Conservation (phyloP, 2,888 invertebrate genomes). For the Byasa hedistus region DNA sequence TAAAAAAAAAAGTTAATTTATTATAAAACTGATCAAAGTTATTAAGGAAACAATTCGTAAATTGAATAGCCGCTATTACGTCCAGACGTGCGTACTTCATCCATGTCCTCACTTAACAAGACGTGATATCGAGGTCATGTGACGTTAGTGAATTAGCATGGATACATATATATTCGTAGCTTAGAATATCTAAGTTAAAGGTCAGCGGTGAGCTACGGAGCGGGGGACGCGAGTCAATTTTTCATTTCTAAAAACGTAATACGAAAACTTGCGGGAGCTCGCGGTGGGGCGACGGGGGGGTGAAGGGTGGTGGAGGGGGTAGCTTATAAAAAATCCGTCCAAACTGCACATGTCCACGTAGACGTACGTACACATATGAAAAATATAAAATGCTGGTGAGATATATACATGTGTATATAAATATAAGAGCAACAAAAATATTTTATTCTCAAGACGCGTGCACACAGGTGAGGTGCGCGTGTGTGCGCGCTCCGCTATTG, state of each 20-base stretch:
- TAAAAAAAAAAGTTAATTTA: too few relatives aligned
- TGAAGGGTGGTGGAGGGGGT: too few relatives aligned
- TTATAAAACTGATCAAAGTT: too few relatives aligned
- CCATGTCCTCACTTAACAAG: too few relatives aligned
- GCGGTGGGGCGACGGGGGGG: slow-evolving; percentile 37
- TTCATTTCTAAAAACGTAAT: slow-evolving; percentile 27
- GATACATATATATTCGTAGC: too few relatives aligned
- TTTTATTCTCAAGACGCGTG: slow-evolving; percentile 73
- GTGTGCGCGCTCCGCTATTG: slow-evolving; percentile 37
- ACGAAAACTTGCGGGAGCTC: slow-evolving; percentile 26
- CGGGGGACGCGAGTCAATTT: slow-evolving; percentile 21
- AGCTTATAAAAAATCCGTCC: slow-evolving; percentile 42
- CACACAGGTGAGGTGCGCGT: slow-evolving; percentile 63
- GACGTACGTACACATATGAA: slow-evolving; percentile 57
- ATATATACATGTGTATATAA: slow-evolving; percentile 43
- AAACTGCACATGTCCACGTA: slow-evolving; percentile 30
- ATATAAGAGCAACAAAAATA: slow-evolving; percentile 79
- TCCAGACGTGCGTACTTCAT: too few relatives aligned
- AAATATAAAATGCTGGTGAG: slow-evolving; percentile 77
- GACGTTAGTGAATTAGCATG: too few relatives aligned
- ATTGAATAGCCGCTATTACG: too few relatives aligned
- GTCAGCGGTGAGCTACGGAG: slow-evolving; percentile 21
- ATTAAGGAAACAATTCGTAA: too few relatives aligned
- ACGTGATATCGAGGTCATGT: too few relatives aligned
- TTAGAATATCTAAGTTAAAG: slow-evolving; percentile 2